These are phyloP conservation scores for Galaxias olidus DNA, from an alignment of 2,797 vertebrate genomes.

Conservation along the genomic window DNA sequence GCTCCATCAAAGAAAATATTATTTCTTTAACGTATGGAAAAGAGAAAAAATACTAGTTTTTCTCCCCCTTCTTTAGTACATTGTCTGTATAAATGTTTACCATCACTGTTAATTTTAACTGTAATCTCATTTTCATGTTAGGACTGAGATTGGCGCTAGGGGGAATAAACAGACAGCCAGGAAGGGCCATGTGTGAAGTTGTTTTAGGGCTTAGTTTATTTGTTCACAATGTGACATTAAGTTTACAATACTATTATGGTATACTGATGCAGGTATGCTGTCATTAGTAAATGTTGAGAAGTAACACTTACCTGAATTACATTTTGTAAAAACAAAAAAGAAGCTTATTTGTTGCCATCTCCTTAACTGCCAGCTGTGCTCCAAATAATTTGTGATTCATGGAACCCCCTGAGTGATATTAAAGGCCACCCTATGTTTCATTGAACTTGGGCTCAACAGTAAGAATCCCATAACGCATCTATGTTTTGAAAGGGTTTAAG, in stretches of 20 bases:
- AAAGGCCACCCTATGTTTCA: too few relatives aligned
- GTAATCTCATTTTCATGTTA: too few relatives aligned
- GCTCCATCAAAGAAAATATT: slow-evolving; percentile 1
- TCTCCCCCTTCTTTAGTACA: too few relatives aligned
- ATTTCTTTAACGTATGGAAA: slow-evolving; percentile 4
- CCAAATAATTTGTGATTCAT: slow-evolving; percentile 6
- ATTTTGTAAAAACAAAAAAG: slow-evolving; percentile 1
- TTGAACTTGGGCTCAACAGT: too few relatives aligned
- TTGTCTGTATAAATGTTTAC: too few relatives aligned
- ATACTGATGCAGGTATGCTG: not conserved
- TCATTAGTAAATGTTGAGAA: not conserved
- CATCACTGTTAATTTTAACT: too few relatives aligned
- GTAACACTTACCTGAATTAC: not conserved
- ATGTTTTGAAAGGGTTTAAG: too few relatives aligned
- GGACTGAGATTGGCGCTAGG: too few relatives aligned
- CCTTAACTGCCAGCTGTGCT: not conserved
- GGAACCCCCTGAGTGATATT: not conserved
- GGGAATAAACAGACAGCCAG: too few relatives aligned
- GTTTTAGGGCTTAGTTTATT: not conserved
- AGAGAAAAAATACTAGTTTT: not conserved
- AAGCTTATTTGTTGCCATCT: not conserved
- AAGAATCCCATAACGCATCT: too few relatives aligned
- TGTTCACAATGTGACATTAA: not conserved
- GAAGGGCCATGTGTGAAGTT: not conserved
- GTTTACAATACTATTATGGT: not conserved